A percentile compares a stretch with the other conserved stretches of the same genome.
Conservation (phyloP, 2,888 invertebrate genomes). For the Hoplodrina ambigua region DNA sequence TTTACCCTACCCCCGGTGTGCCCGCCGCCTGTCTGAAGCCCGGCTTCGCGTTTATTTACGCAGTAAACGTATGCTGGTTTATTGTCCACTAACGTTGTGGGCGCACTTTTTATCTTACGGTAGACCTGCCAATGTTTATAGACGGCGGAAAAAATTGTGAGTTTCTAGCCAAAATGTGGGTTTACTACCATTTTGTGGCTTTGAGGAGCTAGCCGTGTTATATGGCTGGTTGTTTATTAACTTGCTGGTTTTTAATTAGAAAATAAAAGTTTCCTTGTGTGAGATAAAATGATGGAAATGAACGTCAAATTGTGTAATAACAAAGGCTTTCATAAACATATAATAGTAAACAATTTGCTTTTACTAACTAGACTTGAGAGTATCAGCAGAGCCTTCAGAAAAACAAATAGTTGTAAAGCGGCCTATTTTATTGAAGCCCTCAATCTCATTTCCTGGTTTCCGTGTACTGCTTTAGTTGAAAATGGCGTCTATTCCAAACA, state of each 20-base stretch:
- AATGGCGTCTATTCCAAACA: constrained; percentile 59
- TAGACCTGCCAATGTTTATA: constrained; percentile 47
- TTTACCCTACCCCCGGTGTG: neutral
- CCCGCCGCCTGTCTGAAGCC: constrained; percentile 15
- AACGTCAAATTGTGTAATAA: neutral
- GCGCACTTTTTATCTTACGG: constrained; percentile 65
- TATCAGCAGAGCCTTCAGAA: constrained; percentile 1
- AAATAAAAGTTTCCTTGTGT: neutral
- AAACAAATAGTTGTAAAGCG: constrained; percentile 56
- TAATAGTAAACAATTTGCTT: constrained; percentile 2
- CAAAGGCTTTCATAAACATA: neutral
- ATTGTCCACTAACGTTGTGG: constrained; percentile 65
- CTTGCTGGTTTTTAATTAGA: neutral
- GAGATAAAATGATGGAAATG: neutral
- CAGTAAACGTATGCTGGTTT: constrained; percentile 69
- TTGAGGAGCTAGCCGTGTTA: neutral
- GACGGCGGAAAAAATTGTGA: constrained; percentile 43
- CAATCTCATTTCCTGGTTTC: constrained; percentile 56
- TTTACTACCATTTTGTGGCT: constrained; percentile 35
- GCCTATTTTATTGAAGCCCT: constrained; percentile 47
- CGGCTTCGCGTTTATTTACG: constrained; percentile 66
- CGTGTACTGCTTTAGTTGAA: constrained; percentile 53
- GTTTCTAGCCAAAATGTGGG: constrained; percentile 33
- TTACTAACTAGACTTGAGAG: neutral
- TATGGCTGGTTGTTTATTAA: neutral